Conservation (phyloP, 2,797 vertebrate species). For the Diplodus sargus region DNA sequence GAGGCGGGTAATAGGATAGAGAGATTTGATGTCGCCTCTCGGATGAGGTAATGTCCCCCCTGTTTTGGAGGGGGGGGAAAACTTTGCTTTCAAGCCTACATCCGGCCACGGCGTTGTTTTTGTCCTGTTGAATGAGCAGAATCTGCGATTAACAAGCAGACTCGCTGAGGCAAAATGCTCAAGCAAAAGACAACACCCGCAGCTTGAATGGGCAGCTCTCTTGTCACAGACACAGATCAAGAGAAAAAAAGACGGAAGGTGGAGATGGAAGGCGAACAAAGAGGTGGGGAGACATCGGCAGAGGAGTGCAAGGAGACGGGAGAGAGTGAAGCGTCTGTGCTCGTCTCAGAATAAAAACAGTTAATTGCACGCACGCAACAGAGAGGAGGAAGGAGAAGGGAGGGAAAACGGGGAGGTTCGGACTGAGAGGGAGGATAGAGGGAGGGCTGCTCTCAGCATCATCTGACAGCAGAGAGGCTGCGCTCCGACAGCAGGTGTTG, state of each 20-base stretch:
- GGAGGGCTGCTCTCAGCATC: constrained; percentile 76
- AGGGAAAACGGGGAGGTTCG: constrained; percentile 44
- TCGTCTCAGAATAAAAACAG: constrained; percentile 34
- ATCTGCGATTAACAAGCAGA: constrained; percentile 40
- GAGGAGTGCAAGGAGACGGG: constrained; percentile 18
- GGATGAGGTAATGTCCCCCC: constrained; percentile 49
- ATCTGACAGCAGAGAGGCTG: constrained; percentile 73
- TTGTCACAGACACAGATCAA: constrained; percentile 41
- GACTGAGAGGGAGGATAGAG: constrained; percentile 48
- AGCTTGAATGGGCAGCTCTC: constrained; percentile 45
- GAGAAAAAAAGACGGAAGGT: constrained; percentile 50
- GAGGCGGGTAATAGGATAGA: constrained; percentile 58
- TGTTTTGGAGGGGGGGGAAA: background rate
- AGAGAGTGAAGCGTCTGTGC: constrained; percentile 38
- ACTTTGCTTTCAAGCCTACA: constrained; percentile 50
- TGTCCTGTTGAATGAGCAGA: constrained; percentile 38
- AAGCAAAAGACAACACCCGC: constrained; percentile 49
- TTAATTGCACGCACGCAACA: constrained; percentile 28
- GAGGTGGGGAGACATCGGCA: background rate
- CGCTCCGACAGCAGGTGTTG: constrained; percentile 78
- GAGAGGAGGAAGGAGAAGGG: constrained; percentile 26
- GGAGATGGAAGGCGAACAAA: constrained; percentile 41
- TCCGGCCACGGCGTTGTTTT: constrained; percentile 39
- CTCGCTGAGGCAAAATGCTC: constrained; percentile 23
- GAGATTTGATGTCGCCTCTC: constrained; percentile 53